phyloP scores from a whole-genome alignment of 1,140 invertebrate species.

The Andrena cerasifolii region DNA sequence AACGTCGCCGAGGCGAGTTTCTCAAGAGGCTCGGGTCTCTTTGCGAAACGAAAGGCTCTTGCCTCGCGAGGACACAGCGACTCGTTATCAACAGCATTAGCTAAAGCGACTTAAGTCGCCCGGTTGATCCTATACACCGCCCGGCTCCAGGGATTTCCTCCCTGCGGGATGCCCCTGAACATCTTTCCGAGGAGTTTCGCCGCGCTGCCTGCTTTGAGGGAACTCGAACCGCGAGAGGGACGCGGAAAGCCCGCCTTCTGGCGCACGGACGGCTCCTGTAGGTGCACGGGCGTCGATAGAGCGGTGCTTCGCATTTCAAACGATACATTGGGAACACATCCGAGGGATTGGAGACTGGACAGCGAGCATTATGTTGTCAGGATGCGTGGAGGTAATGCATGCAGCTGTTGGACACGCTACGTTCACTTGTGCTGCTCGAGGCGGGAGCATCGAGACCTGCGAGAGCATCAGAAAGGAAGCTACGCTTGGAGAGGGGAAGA shows the following conservation, averaged over 20 bases:
- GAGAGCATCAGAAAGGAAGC: too few relatives aligned
- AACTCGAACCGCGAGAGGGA: background rate
- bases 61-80: background rate
- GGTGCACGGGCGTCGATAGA: background rate
- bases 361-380: too few relatives aligned
- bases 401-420: too few relatives aligned
- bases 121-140: background rate
- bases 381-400: too few relatives aligned
- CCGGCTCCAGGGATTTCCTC: background rate
- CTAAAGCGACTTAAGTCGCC: constrained; percentile 7
- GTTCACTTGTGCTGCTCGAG: too few relatives aligned
- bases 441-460: too few relatives aligned
- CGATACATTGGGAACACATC: too few relatives aligned
- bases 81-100: constrained; percentile 1
- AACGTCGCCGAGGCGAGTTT: background rate
- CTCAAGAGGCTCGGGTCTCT: too few relatives aligned
- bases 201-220: background rate
- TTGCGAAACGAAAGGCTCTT: background rate
- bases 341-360: too few relatives aligned
- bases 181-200: constrained; percentile 5
- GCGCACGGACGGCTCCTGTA: too few relatives aligned
- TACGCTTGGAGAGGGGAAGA: too few relatives aligned
- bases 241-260: background rate
- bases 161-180: background rate
- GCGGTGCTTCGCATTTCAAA: too few relatives aligned